A percentile compares a stretch with the other conserved stretches of the same genome.
Evolutionary conservation across 2,797 vertebrate genomes (phyloP).

Genomic region (Synanceia verrucosa): DNA sequence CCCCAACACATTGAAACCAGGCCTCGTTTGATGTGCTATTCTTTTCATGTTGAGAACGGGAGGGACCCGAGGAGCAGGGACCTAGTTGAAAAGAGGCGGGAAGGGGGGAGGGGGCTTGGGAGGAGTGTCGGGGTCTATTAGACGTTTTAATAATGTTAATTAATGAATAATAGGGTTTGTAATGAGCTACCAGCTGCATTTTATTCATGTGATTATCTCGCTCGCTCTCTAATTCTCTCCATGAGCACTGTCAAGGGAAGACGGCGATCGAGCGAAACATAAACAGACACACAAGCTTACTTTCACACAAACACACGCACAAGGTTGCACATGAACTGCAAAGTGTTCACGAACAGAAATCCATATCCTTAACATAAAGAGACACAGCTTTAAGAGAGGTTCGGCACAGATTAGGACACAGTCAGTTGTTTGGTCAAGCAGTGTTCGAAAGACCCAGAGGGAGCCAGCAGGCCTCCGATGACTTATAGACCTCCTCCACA

Average conservation of each 20-base stretch:
- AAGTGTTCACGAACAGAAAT: slow-evolving; percentile 28
- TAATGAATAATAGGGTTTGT: slow-evolving; percentile 85
- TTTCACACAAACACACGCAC: slow-evolving; percentile 9
- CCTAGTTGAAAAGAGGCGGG: slow-evolving; percentile 76
- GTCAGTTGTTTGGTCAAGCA: slow-evolving; percentile 24
- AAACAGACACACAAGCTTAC: slow-evolving; percentile 43
- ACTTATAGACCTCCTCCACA: slow-evolving; percentile 62
- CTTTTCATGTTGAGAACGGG: slow-evolving; percentile 83
- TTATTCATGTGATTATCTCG: slow-evolving; percentile 81
- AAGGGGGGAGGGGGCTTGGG: slow-evolving; percentile 50
- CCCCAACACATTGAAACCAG: slow-evolving; percentile 81
- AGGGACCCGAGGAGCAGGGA: slow-evolving; percentile 75
- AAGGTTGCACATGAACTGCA: slow-evolving; percentile 18
- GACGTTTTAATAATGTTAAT: slow-evolving; percentile 87
- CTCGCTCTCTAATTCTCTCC: slow-evolving; percentile 66
- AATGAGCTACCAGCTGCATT: slow-evolving; percentile 82
- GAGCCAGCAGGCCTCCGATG: slow-evolving; percentile 52
- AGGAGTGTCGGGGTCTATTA: slow-evolving; percentile 78
- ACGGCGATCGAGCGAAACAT: slow-evolving; percentile 42
- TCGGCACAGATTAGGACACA: slow-evolving; percentile 34
- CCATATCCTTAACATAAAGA: neutral
- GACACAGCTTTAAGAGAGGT: slow-evolving; percentile 25
- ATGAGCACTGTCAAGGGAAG: slow-evolving; percentile 62
- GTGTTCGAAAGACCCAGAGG: slow-evolving; percentile 44
- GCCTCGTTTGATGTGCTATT: slow-evolving; percentile 86